Base-by-base conservation (phyloP, 2,797 vertebrate species). In the Cirrhinus mrigala region DNA sequence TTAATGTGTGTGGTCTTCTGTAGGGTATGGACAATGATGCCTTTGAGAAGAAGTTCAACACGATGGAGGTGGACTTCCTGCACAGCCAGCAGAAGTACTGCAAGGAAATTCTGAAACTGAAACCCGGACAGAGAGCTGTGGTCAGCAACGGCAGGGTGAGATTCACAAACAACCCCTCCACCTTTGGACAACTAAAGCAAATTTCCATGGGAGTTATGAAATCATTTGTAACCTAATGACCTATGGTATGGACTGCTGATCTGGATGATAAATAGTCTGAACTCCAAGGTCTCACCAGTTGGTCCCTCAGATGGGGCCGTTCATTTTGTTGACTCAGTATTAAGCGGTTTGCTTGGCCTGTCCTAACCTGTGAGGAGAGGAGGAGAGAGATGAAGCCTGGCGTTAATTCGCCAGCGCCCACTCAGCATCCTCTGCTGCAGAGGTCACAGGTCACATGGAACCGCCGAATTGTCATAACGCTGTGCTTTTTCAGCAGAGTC, bases 11-110 rank as follows among this genome's bases (percentile, higher is more conserved):
- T 50, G 9, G 69, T 92, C 66, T 93, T 22, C 80, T 89, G 82
- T 87, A 99, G 98, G 97, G 93, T 70, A 97, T 98, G 97, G 94
- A 97, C 90, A 91, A 88, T 0, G 94, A 97, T 91, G 84, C 94
- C 85, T 98, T 99, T 94, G 97, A 98, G 92, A 99, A 99, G 94
- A 99, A 96, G 93, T 97, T 97, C 91, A 99, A 98, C 91, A 99
- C 98, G 1, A 48, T 99, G 92, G 97, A 97, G 89, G 83, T 97
- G 90, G 96, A 96, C 92, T 92, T 97, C 88, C 95, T 99, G 91
- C 95, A 83, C 86, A 97, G 96, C 91, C 97, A 99, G 86, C 96
- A 94, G 92, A 90, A 96, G 75, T 99, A 97, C 92, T 98, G 98
- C 91, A 94, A 91, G 80, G 96, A 98, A 7, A 96, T 97, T 86